Evolutionary conservation across 2,797 vertebrate genomes (phyloP), one percentile per base, ranked within the genome.

Genomic region (Falco naumanni): DNA sequence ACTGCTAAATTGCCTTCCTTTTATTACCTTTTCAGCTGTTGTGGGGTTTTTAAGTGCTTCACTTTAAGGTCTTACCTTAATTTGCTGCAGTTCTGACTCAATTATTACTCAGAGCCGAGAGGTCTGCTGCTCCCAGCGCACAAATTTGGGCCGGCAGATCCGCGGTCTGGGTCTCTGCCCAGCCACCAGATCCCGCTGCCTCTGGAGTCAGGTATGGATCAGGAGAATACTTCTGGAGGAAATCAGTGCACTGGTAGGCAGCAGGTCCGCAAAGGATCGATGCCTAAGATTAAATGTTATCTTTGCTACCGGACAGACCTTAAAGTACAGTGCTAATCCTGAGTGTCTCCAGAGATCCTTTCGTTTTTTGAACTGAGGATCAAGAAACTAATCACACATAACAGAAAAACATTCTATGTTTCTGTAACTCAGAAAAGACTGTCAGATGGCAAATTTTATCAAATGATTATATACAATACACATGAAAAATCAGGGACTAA

Each of bases 1-100:
- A 41, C 82, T 91, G 86, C 74, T 94, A 94, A 91, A 95, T 93
- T 94, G 34, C 65, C n/a, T 95, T 91, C 65, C 53, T 91, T 94
- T 95, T 85, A 84, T 87, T 93, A 74, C 29, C 41, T 90, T 95
- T 95, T 95, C 79, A 90, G 76, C 72, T 84, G 79, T 90, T 90
- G 65, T 86, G 87, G 39, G 48, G 19, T n/a, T 91, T 95, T 85
- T 85, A 91, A 87, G 51, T 48, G 79, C 69, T 94, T 91, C 85
- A 78, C 85, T 94, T 95, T 79, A 88, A 91, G 57, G 53, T 88
- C 89, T 91, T 87, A 91, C 65, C 80, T 88, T 96, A 88, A 88
- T 95, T 94, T 91, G 77, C 83, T 88, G 83, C 61, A 84, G 54
- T 86, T 89, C 78, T 94, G 90, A 41, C 69, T 89, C 70, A 80